phyloP scores from a whole-genome alignment of 2,113 vertebrate species.

The Penelope pileata region DNA sequence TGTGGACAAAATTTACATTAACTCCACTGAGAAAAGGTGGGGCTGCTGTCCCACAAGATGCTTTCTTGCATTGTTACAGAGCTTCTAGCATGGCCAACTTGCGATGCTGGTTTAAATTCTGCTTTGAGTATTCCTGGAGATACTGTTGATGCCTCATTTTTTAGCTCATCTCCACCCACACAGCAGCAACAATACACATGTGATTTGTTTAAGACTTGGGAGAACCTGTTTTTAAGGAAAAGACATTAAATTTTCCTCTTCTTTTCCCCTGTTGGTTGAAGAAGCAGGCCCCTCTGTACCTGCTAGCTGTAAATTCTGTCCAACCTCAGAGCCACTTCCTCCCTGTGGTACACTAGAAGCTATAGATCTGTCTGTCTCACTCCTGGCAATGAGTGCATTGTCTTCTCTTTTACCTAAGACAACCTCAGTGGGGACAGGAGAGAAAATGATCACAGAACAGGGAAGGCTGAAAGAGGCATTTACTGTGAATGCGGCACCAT shows the following conservation, averaged over 20 bases:
- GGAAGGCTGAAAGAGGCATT: background rate
- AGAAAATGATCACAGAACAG: background rate
- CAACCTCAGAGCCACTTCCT: background rate
- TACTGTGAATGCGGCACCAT: background rate
- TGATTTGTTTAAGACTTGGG: background rate
- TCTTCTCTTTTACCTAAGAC: background rate
- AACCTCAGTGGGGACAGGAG: background rate
- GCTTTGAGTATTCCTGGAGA: background rate
- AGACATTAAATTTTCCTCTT: background rate
- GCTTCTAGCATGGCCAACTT: accelerated
- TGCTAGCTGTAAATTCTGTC: background rate
- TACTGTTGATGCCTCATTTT: background rate
- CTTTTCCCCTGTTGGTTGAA: background rate
- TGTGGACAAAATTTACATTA: background rate
- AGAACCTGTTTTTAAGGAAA: background rate
- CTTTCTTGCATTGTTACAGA: background rate
- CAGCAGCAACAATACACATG: background rate
- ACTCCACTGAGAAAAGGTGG: background rate
- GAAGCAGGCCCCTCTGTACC: background rate
- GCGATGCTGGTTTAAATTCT: background rate
- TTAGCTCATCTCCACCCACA: background rate
- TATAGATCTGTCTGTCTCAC: background rate
- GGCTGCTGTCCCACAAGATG: background rate
- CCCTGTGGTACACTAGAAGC: background rate
- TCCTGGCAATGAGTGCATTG: background rate